Conservation (phyloP, 2,888 invertebrate genomes). For the Athalia rosae region DNA sequence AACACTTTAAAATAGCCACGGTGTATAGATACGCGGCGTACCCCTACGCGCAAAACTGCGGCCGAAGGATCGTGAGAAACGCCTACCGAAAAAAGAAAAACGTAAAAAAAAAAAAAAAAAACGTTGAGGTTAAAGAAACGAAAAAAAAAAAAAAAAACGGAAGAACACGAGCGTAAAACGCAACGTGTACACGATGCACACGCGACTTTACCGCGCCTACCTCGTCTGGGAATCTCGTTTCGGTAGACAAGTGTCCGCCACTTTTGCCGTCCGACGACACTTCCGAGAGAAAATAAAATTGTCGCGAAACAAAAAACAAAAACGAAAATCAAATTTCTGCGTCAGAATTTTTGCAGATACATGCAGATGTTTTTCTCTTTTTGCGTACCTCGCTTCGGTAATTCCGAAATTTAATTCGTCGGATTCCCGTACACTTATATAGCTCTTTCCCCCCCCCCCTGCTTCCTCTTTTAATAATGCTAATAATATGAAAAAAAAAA, state of each 20-base stretch:
- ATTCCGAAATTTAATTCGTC: not conserved
- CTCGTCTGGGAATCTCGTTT: constrained; percentile 33
- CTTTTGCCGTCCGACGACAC: too few species aligned
- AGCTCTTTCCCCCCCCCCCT: not conserved
- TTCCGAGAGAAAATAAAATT: too few species aligned
- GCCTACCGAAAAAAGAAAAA: constrained; percentile 51
- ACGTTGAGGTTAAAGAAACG: constrained; percentile 57
- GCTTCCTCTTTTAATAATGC: constrained; percentile 54
- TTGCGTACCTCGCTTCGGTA: not conserved
- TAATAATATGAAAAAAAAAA: too few species aligned
- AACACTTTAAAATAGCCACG: constrained; percentile 71
- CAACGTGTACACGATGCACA: not conserved
- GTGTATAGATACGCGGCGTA: constrained; percentile 22
- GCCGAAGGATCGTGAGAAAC: constrained; percentile 48
- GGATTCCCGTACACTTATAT: not conserved
- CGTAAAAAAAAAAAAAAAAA: constrained; percentile 54
- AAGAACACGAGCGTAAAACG: not conserved
- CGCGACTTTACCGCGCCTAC: too few species aligned
- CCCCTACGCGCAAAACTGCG: constrained; percentile 12
- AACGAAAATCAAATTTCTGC: not conserved
- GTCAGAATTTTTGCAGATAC: too few species aligned
- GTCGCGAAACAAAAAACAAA: too few species aligned
- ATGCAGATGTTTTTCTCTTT: too few species aligned
- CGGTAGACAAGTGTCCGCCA: constrained; percentile 7
- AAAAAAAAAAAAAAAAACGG: too few species aligned